Percentiles rank a stretch among this genome's conserved stretches.
phyloP scores from a whole-genome alignment of 2,797 vertebrate species.

The Gymnoscopelus braueri region DNA sequence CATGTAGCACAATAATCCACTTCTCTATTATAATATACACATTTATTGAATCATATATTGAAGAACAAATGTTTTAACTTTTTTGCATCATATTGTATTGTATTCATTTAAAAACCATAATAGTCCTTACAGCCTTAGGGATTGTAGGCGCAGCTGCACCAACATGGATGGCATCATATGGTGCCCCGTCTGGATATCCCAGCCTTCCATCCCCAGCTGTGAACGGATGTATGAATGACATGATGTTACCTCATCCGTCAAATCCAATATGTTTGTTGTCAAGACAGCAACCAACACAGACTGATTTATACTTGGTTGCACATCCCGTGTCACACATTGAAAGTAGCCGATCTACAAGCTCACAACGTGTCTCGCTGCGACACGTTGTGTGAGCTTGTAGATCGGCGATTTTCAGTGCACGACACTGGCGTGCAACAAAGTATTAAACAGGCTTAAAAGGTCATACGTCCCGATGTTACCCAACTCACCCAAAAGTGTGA shows the following conservation, averaged over 20 bases:
- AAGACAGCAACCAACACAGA: neutral
- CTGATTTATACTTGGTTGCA: neutral
- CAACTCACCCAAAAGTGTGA: conserved; percentile 86
- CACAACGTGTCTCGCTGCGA: neutral
- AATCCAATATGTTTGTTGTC: neutral
- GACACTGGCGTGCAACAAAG: too few species aligned
- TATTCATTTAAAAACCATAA: neutral
- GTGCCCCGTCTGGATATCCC: conserved; percentile 86
- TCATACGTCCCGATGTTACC: neutral
- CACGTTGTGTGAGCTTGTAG: neutral
- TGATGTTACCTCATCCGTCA: conserved; percentile 5
- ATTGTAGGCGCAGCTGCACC: conserved; percentile 88
- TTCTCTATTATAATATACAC: too few species aligned
- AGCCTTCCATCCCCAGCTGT: conserved; percentile 89
- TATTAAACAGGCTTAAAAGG: neutral
- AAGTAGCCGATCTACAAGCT: neutral
- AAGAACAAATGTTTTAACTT: neutral
- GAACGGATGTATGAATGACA: conserved; percentile 7
- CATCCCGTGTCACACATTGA: too few species aligned
- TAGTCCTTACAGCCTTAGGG: conserved; percentile 84
- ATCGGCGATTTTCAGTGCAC: neutral
- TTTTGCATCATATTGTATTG: neutral
- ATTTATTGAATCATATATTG: too few species aligned
- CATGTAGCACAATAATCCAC: too few species aligned
- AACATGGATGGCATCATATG: conserved; percentile 92